These are phyloP conservation scores for Neofelis nebulosa DNA, from an alignment of 2,113 vertebrate species.

Conservation along the genomic window DNA sequence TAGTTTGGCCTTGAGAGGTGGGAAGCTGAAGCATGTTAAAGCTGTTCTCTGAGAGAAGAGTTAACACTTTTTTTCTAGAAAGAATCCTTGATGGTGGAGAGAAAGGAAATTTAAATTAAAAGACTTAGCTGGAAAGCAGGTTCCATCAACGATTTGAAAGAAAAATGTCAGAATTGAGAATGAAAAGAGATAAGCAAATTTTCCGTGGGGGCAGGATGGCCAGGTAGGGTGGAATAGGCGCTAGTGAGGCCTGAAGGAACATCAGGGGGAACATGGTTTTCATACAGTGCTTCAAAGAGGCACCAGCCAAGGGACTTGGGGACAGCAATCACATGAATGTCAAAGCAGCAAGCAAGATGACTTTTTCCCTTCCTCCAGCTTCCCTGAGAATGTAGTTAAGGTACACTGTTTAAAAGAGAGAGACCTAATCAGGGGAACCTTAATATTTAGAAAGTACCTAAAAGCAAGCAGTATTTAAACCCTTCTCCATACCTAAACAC, in stretches of 20 bases:
- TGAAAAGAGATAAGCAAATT: slow-evolving; percentile 8
- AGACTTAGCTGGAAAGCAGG: not conserved
- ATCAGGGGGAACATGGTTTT: not conserved
- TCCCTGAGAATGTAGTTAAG: not conserved
- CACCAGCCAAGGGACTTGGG: not conserved
- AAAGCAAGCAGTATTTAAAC: not conserved
- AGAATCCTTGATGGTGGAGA: not conserved
- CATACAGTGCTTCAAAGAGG: not conserved
- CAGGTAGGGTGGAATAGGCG: not conserved
- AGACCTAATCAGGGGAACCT: not conserved
- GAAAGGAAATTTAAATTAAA: slow-evolving; percentile 36
- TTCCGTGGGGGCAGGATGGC: not conserved
- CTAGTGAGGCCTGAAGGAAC: not conserved
- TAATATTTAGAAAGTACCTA: not conserved
- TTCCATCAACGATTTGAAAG: not conserved
- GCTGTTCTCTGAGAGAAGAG: not conserved
- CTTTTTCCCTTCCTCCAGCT: not conserved
- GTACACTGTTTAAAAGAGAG: not conserved
- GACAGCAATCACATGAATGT: not conserved
- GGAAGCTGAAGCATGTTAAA: not conserved
- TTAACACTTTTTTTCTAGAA: slow-evolving; percentile 15
- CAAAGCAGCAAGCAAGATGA: not conserved
- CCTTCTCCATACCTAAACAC: not conserved
- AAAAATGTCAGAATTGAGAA: slow-evolving; percentile 30
- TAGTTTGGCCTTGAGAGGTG: not conserved